A percentile compares a stretch with the other conserved stretches of the same genome.
These are phyloP conservation scores for Neodontobutis hainanensis DNA, from an alignment of 2,113 vertebrate genomes.

Conservation along the genomic window DNA sequence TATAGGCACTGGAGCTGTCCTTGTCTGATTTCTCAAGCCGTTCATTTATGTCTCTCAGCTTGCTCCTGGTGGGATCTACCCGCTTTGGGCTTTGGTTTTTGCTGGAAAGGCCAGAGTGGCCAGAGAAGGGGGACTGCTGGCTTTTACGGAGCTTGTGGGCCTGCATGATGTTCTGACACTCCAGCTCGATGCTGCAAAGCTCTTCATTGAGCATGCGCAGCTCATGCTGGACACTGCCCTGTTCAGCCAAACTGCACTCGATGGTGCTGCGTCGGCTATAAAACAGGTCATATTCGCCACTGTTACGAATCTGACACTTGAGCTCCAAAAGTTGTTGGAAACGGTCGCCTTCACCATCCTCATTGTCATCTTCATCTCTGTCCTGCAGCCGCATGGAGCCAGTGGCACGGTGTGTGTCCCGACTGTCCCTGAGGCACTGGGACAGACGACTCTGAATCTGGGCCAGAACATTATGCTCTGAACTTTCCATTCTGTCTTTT, in stretches of 20 bases:
- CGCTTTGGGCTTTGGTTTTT: conserved; percentile 79
- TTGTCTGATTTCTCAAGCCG: conserved; percentile 95
- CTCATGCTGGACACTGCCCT: conserved; percentile 88
- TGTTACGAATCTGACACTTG: conserved; percentile 93
- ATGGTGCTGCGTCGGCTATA: conserved; percentile 91
- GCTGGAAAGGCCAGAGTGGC: conserved; percentile 54
- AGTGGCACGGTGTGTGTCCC: conserved; percentile 63
- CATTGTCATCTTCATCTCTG: conserved; percentile 75
- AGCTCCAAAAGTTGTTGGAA: conserved; percentile 93
- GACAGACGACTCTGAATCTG: conserved; percentile 81
- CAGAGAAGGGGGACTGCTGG: conserved; percentile 78
- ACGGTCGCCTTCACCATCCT: conserved; percentile 85
- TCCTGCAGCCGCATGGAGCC: conserved; percentile 73
- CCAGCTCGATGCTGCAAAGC: conserved; percentile 91
- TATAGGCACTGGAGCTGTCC: conserved; percentile 97
- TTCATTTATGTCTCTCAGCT: conserved; percentile 86
- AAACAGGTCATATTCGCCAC: conserved; percentile 91
- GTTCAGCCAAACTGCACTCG: conserved; percentile 84
- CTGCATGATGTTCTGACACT: conserved; percentile 97
- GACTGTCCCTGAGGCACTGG: conserved; percentile 79
- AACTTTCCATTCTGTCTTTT: conserved; percentile 84
- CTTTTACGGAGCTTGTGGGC: conserved; percentile 87
- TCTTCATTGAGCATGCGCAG: conserved; percentile 95
- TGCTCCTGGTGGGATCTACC: conserved; percentile 78
- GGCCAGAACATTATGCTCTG: conserved; percentile 83